A percentile compares a stretch with the other conserved stretches of the same genome.
phyloP scores from a whole-genome alignment of 2,888 invertebrate genomes.

The Microctonus aethiopoides region DNA sequence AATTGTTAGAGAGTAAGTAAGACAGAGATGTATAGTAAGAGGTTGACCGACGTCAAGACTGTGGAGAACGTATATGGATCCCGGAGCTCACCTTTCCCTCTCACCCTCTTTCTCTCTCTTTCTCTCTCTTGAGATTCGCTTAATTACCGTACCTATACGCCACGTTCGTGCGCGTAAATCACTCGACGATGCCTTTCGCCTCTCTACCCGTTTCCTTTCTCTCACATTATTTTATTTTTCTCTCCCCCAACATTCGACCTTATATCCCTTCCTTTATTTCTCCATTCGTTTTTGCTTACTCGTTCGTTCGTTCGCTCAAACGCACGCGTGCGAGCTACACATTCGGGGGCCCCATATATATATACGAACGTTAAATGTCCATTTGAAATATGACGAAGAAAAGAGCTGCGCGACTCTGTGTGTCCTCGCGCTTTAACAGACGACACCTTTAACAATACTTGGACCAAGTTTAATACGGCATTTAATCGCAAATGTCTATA shows the following conservation, averaged over 20 bases:
- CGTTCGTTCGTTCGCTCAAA: constrained; percentile 43
- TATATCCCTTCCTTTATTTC: constrained; percentile 24
- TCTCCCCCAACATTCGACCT: constrained; percentile 24
- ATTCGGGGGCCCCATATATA: constrained; percentile 11
- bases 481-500: constrained; percentile 52
- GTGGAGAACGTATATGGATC: constrained; percentile 16
- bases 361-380: constrained; percentile 3
- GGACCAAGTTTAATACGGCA: constrained; percentile 55
- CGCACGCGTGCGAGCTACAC: constrained; percentile 35
- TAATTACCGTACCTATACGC: constrained; percentile 62
- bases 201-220: constrained; percentile 11
- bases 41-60: constrained; percentile 8
- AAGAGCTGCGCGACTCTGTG: not conserved
- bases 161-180: constrained; percentile 62
- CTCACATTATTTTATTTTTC: constrained; percentile 9
- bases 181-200: constrained; percentile 52
- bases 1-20: constrained; percentile 6
- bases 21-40: not conserved
- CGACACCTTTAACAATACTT: constrained; percentile 10
- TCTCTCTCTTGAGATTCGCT: constrained; percentile 48
- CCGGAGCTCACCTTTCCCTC: constrained; percentile 21
- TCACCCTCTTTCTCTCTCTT: not conserved
- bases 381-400: constrained; percentile 27
- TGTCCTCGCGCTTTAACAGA: not conserved
- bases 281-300: constrained; percentile 26